These are phyloP conservation scores for Sialia sialis DNA, from an alignment of 2,113 vertebrate species.

Conservation along the genomic window DNA sequence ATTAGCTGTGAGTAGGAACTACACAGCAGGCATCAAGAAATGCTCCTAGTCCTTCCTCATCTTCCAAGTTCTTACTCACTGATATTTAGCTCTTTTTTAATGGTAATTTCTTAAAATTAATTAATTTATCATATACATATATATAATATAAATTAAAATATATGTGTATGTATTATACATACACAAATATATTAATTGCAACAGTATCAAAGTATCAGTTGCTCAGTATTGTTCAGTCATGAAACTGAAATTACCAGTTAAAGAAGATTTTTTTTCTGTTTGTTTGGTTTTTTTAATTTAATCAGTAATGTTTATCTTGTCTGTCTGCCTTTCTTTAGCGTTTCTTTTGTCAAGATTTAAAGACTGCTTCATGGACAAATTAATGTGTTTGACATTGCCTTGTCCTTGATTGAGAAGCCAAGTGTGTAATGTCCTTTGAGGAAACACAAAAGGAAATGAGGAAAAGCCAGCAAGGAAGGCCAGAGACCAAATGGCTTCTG, in stretches of 20 bases:
- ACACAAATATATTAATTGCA: not conserved
- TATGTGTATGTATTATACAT: not conserved
- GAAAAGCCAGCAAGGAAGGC: not conserved
- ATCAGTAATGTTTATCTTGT: not conserved
- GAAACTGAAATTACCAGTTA: not conserved
- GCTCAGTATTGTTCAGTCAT: not conserved
- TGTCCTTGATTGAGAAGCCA: not conserved
- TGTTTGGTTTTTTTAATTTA: not conserved
- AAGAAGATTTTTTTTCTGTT: not conserved
- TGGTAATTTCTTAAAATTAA: not conserved
- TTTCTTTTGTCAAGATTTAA: not conserved
- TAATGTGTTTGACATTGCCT: not conserved
- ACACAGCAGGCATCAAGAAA: not conserved
- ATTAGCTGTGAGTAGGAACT: not conserved
- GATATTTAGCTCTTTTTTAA: not conserved
- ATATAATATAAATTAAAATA: not conserved
- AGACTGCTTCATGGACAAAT: not conserved
- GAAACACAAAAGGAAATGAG: not conserved
- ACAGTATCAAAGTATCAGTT: not conserved
- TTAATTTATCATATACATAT: no score
- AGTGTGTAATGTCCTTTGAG: not conserved
- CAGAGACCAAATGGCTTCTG: not conserved
- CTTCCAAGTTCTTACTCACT: not conserved
- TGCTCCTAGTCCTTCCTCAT: not conserved
- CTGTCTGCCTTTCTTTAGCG: not conserved